phyloP scores from a whole-genome alignment of 2,888 invertebrate genomes.

The Crioceris asparagi region DNA sequence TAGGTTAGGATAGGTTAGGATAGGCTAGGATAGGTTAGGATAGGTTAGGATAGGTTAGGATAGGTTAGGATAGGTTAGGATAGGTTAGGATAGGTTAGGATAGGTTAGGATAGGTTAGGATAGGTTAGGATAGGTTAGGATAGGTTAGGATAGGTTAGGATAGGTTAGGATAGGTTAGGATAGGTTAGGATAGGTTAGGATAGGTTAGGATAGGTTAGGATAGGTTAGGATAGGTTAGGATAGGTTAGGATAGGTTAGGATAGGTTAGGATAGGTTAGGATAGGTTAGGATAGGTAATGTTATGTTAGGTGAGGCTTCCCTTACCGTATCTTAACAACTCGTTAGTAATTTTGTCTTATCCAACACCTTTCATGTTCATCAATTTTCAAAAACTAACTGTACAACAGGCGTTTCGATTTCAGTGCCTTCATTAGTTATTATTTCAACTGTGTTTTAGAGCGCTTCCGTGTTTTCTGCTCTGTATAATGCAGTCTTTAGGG shows the following conservation, averaged over 20 bases:
- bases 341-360: too few relatives aligned
- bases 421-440: too few relatives aligned
- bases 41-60: constrained; percentile 5
- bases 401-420: too few relatives aligned
- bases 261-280: constrained; percentile 5
- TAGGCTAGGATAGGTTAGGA: constrained; percentile 5
- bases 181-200: constrained; percentile 4
- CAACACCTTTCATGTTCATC: too few relatives aligned
- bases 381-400: too few relatives aligned
- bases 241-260: constrained; percentile 5
- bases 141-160: constrained; percentile 6
- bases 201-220: constrained; percentile 5
- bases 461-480: too few relatives aligned
- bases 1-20: too few relatives aligned
- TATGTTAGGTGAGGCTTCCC: too few relatives aligned
- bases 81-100: constrained; percentile 5
- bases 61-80: constrained; percentile 6
- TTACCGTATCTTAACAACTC: too few relatives aligned
- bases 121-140: constrained; percentile 5
- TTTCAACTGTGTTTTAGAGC: too few relatives aligned
- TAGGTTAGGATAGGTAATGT: too few relatives aligned
- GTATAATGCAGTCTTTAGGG: too few relatives aligned
- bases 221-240: constrained; percentile 4
- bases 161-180: constrained; percentile 5
- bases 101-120: constrained; percentile 5